Percentiles rank a stretch among this genome's conserved stretches.
Conservation (phyloP, 2,888 invertebrate genomes). For the Agriotes lineatus region DNA sequence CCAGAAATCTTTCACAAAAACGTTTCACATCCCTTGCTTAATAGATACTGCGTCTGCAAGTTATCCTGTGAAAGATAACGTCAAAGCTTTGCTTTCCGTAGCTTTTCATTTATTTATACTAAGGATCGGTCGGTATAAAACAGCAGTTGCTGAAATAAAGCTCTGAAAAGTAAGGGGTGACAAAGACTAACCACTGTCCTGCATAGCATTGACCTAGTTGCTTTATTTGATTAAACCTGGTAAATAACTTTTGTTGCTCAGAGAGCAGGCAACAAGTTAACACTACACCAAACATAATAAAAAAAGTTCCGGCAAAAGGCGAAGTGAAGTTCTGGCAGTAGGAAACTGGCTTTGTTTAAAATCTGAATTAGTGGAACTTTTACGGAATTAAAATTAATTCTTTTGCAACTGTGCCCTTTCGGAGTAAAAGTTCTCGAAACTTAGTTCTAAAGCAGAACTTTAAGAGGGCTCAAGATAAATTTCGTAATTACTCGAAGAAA, state of each 20-base stretch:
- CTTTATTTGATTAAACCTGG: constrained; percentile 12
- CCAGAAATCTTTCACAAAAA: too few relatives aligned
- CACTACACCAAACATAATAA: not conserved
- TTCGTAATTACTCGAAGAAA: not conserved
- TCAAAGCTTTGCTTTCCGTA: not conserved
- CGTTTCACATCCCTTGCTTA: too few relatives aligned
- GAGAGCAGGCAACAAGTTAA: constrained; percentile 9
- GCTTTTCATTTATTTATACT: not conserved
- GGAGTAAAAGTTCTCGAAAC: not conserved
- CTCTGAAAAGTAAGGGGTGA: not conserved
- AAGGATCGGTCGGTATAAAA: not conserved
- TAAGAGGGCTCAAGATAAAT: not conserved
- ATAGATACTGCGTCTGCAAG: too few relatives aligned
- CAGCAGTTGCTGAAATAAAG: not conserved
- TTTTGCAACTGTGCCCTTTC: not conserved
- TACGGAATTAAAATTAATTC: constrained; percentile 10
- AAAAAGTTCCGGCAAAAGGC: not conserved
- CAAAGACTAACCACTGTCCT: constrained; percentile 15
- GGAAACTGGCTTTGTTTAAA: not conserved
- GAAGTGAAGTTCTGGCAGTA: not conserved
- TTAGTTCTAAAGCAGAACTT: not conserved
- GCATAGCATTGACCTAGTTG: constrained; percentile 11
- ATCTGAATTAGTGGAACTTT: constrained; percentile 4
- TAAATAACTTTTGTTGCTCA: constrained; percentile 10
- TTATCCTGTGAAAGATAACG: too few relatives aligned